Base-by-base conservation (phyloP, 1,140 invertebrate species). In the Manduca sexta region DNA sequence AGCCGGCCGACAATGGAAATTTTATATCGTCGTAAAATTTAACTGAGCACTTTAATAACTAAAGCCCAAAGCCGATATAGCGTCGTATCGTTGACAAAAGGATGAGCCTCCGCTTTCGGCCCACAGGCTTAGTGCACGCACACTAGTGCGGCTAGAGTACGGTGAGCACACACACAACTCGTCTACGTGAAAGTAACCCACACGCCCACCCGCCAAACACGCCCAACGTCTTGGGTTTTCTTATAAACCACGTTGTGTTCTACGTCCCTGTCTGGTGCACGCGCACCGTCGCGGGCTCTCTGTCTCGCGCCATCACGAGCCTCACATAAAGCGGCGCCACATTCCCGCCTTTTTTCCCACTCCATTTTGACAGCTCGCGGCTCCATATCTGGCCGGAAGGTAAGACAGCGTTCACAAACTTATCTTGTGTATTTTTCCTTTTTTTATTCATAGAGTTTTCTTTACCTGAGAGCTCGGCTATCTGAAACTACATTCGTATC, bases 271-370 rank as follows among this genome's bases (percentile, higher is more conserved):
- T 84, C 69, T 63, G 41, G 45, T 69, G 11, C 42, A 30, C 40
- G 30, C 17, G 15, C 30, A 16, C 43, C 53, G 52, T 39, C 47
- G 41, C 34, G 14, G 44, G 39, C 52, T 76, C 75, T 72, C 79
- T 47, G 49, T 76, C 66, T 69, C 53, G 43, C 79, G 77, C 79
- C 72, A 83, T 83, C 76, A 85, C 72, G 79, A 85, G 81, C 73
- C 69, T 72, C 81, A 79, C 77, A 84, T 85, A 85, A 84, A 85
- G 74, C 71, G 74, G 63, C 53, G 79, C 82, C 82, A 72, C 82
- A 85, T 83, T 85, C 82, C 79, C 82, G 79, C 82, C 79, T 83
- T 83, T 85, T 85, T 85, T 83, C 82, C 76, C 81, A 85, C 81
- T 85, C 81, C 81, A 85, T 83, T 85, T 83, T 85, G 82, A 85